phyloP scores from a whole-genome alignment of 2,888 invertebrate species.

The Halocaridina rubra region DNA sequence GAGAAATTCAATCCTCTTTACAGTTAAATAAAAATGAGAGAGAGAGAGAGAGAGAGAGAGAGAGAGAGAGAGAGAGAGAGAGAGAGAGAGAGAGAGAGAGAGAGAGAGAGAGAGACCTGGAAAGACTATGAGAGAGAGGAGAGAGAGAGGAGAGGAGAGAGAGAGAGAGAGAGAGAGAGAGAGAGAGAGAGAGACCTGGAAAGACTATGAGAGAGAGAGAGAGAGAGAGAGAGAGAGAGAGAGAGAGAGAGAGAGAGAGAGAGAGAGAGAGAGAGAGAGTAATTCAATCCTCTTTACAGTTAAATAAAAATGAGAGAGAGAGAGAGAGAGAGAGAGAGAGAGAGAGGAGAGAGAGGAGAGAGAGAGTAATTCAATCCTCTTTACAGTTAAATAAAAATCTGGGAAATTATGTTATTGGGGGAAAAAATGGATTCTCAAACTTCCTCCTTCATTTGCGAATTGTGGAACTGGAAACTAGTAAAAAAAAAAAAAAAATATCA shows the following conservation, averaged over 20 bases:
- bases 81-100: neutral
- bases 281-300: neutral
- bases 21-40: neutral
- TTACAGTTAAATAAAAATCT: neutral
- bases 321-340: neutral
- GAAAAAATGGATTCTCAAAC: too few species aligned
- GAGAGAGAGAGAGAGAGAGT: too few species aligned
- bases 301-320: neutral
- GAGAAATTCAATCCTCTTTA: too few species aligned
- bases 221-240: too few species aligned
- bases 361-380: neutral
- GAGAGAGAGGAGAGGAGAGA: neutral
- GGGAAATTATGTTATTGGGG: neutral
- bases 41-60: neutral
- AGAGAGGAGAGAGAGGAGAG: neutral
- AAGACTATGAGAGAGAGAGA: neutral
- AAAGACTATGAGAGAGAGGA: neutral
- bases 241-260: too few species aligned
- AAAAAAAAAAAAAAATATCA: too few species aligned
- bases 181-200: neutral
- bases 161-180: conserved; percentile 14
- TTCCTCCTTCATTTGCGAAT: too few species aligned
- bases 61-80: neutral
- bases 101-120: neutral
- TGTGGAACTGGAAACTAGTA: too few species aligned